Evolutionary conservation across 2,888 invertebrate genomes (phyloP).

Genomic region (Oconnorella tubifera): DNA sequence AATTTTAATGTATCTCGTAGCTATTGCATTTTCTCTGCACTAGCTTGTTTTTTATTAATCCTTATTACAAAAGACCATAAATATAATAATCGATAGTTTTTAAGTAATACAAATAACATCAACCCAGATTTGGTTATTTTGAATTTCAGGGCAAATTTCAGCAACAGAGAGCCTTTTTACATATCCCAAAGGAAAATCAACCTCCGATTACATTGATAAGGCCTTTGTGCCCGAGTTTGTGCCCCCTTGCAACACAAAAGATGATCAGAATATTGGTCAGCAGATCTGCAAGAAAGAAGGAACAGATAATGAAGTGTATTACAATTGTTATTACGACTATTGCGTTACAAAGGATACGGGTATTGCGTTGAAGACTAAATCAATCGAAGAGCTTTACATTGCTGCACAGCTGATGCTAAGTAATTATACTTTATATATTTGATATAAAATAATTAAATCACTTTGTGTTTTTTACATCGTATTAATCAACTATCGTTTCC

Average conservation of each 20-base stretch:
- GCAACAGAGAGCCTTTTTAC: constrained; percentile 10
- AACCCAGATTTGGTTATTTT: too few relatives aligned
- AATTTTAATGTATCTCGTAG: too few relatives aligned
- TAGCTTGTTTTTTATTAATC: too few relatives aligned
- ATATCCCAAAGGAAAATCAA: constrained; percentile 4
- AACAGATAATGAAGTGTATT: neutral
- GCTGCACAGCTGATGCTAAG: constrained; percentile 7
- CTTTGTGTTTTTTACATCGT: too few relatives aligned
- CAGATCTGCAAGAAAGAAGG: neutral
- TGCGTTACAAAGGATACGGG: constrained; percentile 8
- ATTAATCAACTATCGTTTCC: too few relatives aligned
- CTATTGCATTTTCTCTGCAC: too few relatives aligned
- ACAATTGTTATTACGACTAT: constrained; percentile 15
- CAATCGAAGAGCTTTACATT: neutral
- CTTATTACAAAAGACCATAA: too few relatives aligned
- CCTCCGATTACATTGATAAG: constrained; percentile 10
- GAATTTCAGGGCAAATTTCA: constrained; percentile 13
- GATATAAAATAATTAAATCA: too few relatives aligned
- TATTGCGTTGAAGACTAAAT: constrained; percentile 8
- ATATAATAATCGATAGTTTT: too few relatives aligned
- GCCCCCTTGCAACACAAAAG: constrained; percentile 8
- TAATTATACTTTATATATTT: too few relatives aligned
- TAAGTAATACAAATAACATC: too few relatives aligned
- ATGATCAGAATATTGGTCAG: neutral
- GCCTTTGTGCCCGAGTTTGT: constrained; percentile 12